Base-by-base conservation (phyloP, 1,140 invertebrate species). In the Hylaeus volcanicus region DNA sequence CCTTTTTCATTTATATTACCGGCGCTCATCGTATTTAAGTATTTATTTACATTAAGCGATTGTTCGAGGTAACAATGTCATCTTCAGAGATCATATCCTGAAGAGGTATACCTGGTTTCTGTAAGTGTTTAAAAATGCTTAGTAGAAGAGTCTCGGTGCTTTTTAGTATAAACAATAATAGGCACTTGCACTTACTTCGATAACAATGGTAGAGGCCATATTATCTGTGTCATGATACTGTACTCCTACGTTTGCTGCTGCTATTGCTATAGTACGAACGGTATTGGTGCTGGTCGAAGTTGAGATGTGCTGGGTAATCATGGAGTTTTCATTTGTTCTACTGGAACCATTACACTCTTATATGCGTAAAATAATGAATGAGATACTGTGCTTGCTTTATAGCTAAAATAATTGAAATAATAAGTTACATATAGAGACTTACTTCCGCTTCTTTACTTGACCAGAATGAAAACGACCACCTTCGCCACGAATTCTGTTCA, bases 401-500 rank as follows among this genome's bases (percentile, higher is more conserved):
- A 65, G 43, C 61, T 72, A 26, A 55, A 39, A 56, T 65, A 70
- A n/a, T 51, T 15, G 11, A 41, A 41, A 63, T 41, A 74, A 9
- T 45, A 45, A 43, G 58, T 26, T 65, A 79, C n/a, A 74, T 60
- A 70, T 8, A 61, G 72, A 66, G 51, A 89, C 89, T 92, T 91
- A 94, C 94, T 91, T 93, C 89, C 94, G 89, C 89, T 95, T 95
- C 83, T 95, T 96, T 1, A 95, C 94, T 80, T 95, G 95, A 43
- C 96, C 96, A 39, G 97, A 97, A 92, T 98, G 97, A 89, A 99
- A 99, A 76, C 99, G 94, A 1, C 99, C 99, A 68, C 99, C 99
- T 94, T 99, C 98, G 6, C 99, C 99, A 77, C 99, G 94, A 88
- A 98, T 97, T 90, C 99, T 95, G 92, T 99, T 99, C 97, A 99